Evolutionary conservation across 2,888 invertebrate genomes (phyloP).

Genomic region (Orgyia antiqua): DNA sequence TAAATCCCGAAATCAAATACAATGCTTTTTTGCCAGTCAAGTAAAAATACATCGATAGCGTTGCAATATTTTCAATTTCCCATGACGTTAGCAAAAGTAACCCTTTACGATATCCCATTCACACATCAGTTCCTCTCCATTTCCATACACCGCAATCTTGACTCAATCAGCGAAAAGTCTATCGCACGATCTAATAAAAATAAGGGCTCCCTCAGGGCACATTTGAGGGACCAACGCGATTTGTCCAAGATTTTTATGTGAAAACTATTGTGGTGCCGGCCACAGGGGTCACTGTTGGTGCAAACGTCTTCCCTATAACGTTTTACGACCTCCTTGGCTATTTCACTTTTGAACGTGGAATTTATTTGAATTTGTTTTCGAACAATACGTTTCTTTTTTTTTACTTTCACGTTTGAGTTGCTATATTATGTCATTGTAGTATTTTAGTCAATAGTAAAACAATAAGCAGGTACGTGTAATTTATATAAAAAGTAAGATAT

Average conservation of each 20-base stretch:
- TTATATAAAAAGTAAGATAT: too few relatives aligned
- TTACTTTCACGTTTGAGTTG: too few relatives aligned
- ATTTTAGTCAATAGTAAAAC: too few relatives aligned
- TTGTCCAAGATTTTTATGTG: constrained; percentile 21
- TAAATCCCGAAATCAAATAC: too few relatives aligned
- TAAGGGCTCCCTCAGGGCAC: constrained; percentile 17
- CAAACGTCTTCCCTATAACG: constrained; percentile 7
- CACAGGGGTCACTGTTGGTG: constrained; percentile 4
- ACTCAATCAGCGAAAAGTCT: constrained; percentile 26
- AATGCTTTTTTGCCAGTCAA: too few relatives aligned
- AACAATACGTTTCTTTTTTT: too few relatives aligned
- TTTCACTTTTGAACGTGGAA: constrained; percentile 13
- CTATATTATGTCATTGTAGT: too few relatives aligned
- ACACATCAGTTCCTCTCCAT: constrained; percentile 12
- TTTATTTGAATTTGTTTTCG: constrained; percentile 3
- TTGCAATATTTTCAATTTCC: constrained; percentile 12
- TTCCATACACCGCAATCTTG: constrained; percentile 24
- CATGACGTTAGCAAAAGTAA: constrained; percentile 4
- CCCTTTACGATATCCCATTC: constrained; percentile 9
- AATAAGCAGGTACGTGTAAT: too few relatives aligned
- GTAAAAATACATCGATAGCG: too few relatives aligned
- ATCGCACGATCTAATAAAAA: constrained; percentile 23
- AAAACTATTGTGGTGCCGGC: constrained; percentile 18
- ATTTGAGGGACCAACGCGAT: constrained; percentile 13
- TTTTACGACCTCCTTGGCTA: constrained; percentile 20